Percentiles rank a stretch among this genome's conserved stretches.
These are phyloP conservation scores for Salvelinus alpinus DNA, from an alignment of 2,113 vertebrate species.

Conservation along the genomic window DNA sequence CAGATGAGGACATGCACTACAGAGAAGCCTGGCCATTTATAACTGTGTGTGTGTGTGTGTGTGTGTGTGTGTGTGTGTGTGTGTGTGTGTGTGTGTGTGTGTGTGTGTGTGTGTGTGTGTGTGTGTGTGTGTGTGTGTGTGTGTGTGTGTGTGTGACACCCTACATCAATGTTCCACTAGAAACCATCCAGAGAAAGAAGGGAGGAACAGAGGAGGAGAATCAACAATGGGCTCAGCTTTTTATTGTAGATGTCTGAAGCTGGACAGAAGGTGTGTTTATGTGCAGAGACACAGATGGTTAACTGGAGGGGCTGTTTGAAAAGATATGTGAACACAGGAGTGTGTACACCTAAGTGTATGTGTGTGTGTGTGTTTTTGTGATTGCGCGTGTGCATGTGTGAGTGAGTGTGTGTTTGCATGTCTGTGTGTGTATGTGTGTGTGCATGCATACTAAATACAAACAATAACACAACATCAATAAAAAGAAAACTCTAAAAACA, in stretches of 20 bases:
- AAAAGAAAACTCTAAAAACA: slow-evolving; percentile 8
- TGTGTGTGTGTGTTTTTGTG: no score
- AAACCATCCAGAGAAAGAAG: slow-evolving; percentile 67
- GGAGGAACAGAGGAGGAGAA: slow-evolving; percentile 27
- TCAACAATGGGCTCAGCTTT: slow-evolving; percentile 24
- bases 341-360: no score
- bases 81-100: slow-evolving; percentile 42
- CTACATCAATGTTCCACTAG: slow-evolving; percentile 80
- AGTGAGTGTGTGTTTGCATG: no score
- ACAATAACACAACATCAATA: slow-evolving; percentile 14
- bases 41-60: slow-evolving; percentile 39
- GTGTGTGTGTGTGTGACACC: slow-evolving; percentile 62
- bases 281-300: slow-evolving; percentile 14
- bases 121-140: no score
- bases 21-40: slow-evolving; percentile 69
- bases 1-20: slow-evolving; percentile 73
- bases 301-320: slow-evolving; percentile 9
- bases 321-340: not conserved
- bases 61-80: not conserved
- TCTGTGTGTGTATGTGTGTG: not conserved
- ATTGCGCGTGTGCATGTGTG: no score
- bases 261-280: slow-evolving; percentile 33
- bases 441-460: slow-evolving; percentile 8
- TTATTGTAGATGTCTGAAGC: slow-evolving; percentile 24
- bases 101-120: not conserved